Evolutionary conservation across 2,888 invertebrate species (phyloP), one percentile per base, ranked within the genome.

Genomic region (Thereva nobilitata): DNA sequence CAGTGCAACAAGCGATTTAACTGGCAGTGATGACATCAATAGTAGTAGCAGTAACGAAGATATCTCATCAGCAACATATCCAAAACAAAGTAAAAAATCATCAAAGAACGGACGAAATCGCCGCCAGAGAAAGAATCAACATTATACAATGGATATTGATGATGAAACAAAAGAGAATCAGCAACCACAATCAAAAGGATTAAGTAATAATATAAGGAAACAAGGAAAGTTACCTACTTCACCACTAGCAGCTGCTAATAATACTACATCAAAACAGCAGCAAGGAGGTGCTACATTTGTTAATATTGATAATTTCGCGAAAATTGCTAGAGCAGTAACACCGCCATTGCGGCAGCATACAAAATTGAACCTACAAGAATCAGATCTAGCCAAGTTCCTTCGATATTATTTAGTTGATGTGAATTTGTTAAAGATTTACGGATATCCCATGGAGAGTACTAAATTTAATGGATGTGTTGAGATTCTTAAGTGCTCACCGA

Each of bases 371-470:
- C 72, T 86, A 41, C 75, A 77, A 5, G 86, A 88, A 73, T 80
- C 79, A 23, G 83, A 85, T 70, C 76, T 91, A 73, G 84, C 82
- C 52, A 79, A 82, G 56, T 83, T 86, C 50, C 79, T 92, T 55
- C 83, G 83, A 1, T 83, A 84, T 66, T 89, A 90, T 78, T 76
- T 87, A 23, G 82, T 92, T 56, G 84, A 84, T 35, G 82, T 83
- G 5, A 84, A 86, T 71, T 84, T 87, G 68, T 82, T 91, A 79
- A 82, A 86, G 72, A 83, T 84, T 8, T 83, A 88, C 70, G 92
- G 92, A 1, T 92, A 88, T 75, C 92, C 93, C 0, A 82, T 90
- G 5, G 87, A 88, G 73, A 85, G 86, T 70, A 83, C 83, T 56
- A 78, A 83, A 7, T 83, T 84, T 71, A 86, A 86, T 2, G 86